Conservation (phyloP, 2,888 invertebrate genomes). For the Caradrina kadenii region DNA sequence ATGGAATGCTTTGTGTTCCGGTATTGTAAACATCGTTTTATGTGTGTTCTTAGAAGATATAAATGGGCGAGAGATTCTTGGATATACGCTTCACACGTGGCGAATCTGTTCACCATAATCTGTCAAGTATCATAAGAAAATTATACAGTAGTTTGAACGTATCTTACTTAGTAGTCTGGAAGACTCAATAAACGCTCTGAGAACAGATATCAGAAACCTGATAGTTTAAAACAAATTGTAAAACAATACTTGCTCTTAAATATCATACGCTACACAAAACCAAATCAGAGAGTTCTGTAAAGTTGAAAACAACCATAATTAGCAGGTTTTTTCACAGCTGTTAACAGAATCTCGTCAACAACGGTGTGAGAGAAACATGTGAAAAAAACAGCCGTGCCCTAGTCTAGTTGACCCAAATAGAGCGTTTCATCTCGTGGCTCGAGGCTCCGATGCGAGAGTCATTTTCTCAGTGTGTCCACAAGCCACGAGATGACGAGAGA, state of each 20-base stretch:
- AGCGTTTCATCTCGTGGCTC: conserved; percentile 69
- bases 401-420: conserved; percentile 80
- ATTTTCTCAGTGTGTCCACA: conserved; percentile 62
- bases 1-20: conserved; percentile 45
- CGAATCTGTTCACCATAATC: conserved; percentile 41
- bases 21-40: conserved; percentile 56
- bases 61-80: conserved; percentile 50
- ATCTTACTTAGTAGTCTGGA: not conserved
- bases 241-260: not conserved
- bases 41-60: conserved; percentile 57
- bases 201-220: not conserved
- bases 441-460: conserved; percentile 65
- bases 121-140: conserved; percentile 39
- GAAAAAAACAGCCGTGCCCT: conserved; percentile 66
- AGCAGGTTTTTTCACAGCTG: conserved; percentile 58
- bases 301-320: conserved; percentile 65
- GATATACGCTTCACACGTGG: conserved; percentile 49
- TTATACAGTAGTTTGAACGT: not conserved
- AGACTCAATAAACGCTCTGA: conserved; percentile 10
- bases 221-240: conserved; percentile 1
- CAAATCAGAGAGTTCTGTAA: conserved; percentile 15
- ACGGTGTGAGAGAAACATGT: conserved; percentile 60
- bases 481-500: conserved; percentile 65
- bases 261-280: not conserved
- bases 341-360: conserved; percentile 59